Conservation (phyloP, 2,113 vertebrate species). For the Halichoerus grypus region DNA sequence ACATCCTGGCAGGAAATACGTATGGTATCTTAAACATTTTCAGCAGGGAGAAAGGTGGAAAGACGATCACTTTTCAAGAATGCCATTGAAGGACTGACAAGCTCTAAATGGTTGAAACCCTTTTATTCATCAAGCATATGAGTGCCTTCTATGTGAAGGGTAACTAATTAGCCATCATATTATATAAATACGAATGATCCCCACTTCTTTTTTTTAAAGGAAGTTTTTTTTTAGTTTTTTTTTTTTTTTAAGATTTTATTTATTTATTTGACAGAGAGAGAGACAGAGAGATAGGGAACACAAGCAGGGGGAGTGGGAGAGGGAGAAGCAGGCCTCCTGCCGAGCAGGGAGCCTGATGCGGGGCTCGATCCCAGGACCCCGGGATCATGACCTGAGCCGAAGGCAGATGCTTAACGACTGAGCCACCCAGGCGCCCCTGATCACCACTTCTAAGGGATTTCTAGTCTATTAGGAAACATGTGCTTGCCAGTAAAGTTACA, state of each 20-base stretch:
- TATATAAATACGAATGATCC: constrained; percentile 8
- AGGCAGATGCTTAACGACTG: no score
- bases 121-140: background rate
- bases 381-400: no score
- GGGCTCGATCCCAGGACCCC: no score
- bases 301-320: no score
- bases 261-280: no score
- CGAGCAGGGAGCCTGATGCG: no score
- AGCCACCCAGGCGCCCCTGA: background rate
- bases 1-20: background rate
- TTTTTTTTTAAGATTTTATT: no score
- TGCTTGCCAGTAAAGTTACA: background rate
- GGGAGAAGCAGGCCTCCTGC: no score
- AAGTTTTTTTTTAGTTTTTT: no score
- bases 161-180: background rate
- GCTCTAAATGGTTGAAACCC: background rate
- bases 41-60: background rate
- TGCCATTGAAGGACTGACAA: background rate
- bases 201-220: background rate
- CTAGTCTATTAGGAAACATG: background rate
- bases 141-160: background rate
- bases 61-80: background rate
- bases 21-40: constrained; percentile 9
- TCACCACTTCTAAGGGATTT: background rate
- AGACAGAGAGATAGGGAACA: no score